A percentile compares a stretch with the other conserved stretches of the same genome.
Evolutionary conservation across 2,797 vertebrate species (phyloP).

Genomic region (Sebastes nivosus): DNA sequence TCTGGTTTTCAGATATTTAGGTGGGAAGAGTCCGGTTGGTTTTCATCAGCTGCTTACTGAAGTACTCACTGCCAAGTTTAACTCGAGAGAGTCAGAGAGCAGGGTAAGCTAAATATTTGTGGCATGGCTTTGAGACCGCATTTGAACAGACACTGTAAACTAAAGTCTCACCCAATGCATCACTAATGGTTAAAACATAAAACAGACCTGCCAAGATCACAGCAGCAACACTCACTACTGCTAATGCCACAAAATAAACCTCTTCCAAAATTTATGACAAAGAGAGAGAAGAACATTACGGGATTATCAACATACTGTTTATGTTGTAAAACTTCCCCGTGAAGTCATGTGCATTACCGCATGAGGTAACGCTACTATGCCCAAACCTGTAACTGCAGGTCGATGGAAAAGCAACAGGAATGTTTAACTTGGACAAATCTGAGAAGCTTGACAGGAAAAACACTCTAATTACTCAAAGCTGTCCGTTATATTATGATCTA

Average conservation of each 20-base stretch:
- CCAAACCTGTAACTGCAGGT: not conserved
- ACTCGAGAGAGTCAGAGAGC: not conserved
- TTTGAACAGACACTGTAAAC: conserved; percentile 1
- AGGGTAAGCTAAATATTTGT: conserved; percentile 24
- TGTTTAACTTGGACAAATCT: not conserved
- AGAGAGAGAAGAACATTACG: not conserved
- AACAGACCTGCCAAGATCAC: not conserved
- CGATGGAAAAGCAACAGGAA: not conserved
- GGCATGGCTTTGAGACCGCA: not conserved
- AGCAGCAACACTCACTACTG: not conserved
- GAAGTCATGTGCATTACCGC: too few species aligned
- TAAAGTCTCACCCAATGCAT: not conserved
- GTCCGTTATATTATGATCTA: not conserved
- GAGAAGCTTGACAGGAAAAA: not conserved
- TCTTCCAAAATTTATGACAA: not conserved
- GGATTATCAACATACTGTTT: not conserved
- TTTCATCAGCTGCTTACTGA: conserved; percentile 2
- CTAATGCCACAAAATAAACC: not conserved
- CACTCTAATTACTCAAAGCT: not conserved
- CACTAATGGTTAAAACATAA: conserved; percentile 5
- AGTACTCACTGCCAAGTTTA: not conserved
- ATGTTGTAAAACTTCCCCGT: not conserved
- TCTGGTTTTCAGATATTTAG: not conserved
- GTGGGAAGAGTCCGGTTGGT: not conserved
- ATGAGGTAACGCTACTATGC: not conserved